Base-by-base conservation (phyloP, 2,888 invertebrate genomes). In the Parnassius orleans region DNA sequence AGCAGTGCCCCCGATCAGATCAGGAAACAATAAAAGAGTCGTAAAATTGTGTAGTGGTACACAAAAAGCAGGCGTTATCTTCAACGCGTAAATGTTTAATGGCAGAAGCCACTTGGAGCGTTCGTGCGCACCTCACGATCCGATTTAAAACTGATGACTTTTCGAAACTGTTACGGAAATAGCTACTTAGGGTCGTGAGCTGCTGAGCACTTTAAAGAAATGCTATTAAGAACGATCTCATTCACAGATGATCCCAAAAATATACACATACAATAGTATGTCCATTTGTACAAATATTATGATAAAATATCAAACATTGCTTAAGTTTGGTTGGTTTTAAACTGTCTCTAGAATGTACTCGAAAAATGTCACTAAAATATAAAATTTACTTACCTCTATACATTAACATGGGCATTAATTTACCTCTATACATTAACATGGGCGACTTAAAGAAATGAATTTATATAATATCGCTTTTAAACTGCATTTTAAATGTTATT, bases 101-200 rank as follows among this genome's bases (percentile, higher is more conserved):
- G 83, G 86, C 77, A 74, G 71, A 78, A 76, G 78, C 76, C 79
- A 79, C 78, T 77, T 72, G 75, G 72, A 73, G 70, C 72, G 74
- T 73, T 75, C 79, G 79, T 79, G 77, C 75, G 79, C 79, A 80
- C 75, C 79, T 79, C 74, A 69, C 78, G 78, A 83, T 81, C 82
- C 78, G 83, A 86, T 87, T 89, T 88, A 83, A 87, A 90, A 88
- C 85, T 85, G 86, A 87, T 87, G 84, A 86, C 84, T 87, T 85
- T 81, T 83, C 81, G 80, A 78, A 77, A 75, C 74, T 77, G 82
- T 78, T 78, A 80, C 81, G 80, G 81, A 87, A 86, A 87, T 88
- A 87, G 86, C 82, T 83, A 78, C 81, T 86, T 83, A 78, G 65
- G 81, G 73, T 75, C 74, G 75, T 79, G 80, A 80, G 81, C 79